These are phyloP conservation scores for Onychostruthus taczanowskii DNA, from an alignment of 2,113 vertebrate genomes.

Conservation along the genomic window DNA sequence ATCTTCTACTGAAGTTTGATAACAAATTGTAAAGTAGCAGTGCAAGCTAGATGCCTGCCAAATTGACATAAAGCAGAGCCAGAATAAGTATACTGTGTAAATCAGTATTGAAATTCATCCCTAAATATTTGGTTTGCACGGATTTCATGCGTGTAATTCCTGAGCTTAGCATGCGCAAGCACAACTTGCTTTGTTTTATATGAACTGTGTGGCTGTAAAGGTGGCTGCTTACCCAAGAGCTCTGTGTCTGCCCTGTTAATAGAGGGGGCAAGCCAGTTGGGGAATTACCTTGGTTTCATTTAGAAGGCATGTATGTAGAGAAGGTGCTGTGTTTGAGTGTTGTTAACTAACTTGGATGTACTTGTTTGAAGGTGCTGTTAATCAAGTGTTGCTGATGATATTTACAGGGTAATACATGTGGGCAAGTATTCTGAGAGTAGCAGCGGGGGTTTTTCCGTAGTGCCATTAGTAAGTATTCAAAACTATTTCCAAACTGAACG, in stretches of 20 bases:
- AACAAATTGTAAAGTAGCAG: accelerated
- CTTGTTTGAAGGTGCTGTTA: not conserved
- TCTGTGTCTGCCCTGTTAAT: not conserved
- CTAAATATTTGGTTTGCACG: not conserved
- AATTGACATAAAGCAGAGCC: not conserved
- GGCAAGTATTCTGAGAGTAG: not conserved
- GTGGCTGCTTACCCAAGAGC: not conserved
- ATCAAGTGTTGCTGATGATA: not conserved
- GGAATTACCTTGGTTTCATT: not conserved
- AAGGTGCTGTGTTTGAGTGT: not conserved
- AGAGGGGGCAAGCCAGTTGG: not conserved
- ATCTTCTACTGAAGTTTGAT: not conserved
- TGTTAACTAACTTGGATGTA: not conserved
- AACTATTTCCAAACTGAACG: not conserved
- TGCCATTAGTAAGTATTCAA: not conserved
- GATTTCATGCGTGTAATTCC: not conserved
- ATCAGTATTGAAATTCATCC: not conserved
- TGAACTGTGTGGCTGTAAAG: not conserved
- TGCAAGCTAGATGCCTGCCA: not conserved
- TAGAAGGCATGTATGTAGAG: not conserved
- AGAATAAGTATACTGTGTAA: not conserved
- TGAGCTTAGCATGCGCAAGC: not conserved
- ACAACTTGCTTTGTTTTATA: not conserved
- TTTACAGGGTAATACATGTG: not conserved
- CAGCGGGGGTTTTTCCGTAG: not conserved